Evolutionary conservation across 2,113 vertebrate genomes (phyloP), one percentile per base, ranked within the genome.

Genomic region (Synchiropus splendidus): DNA sequence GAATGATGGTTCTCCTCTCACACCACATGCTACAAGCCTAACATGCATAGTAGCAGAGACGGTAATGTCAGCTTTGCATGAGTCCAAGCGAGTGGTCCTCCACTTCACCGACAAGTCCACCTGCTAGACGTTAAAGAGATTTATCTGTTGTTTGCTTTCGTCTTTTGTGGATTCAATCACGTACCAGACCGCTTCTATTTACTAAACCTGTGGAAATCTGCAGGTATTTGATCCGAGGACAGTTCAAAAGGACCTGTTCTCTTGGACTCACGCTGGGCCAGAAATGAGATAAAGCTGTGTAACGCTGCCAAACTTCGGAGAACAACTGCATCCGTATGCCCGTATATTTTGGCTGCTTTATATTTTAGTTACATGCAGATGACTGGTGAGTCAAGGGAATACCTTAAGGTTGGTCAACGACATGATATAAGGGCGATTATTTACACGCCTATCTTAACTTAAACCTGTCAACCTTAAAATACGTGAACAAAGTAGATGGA

Each of bases 81-180:
- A 39, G 8, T 5, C 21, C 21, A 27, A 27, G 21, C 21, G 4
- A 27, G 21, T 5, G 21, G 21, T 27, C 21, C 21, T 27, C 21
- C 21, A 27, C 21, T 27, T 27, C 21, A 10, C 45, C 54, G 42
- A 58, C 49, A 31, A 49, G 10, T 47, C 39, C 56, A 63, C 63
- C 66, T 75, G 71, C 52, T 72, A 50, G 11, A 64, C 33, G 46
- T 69, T 79, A 70, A 49, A 14, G 16, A 66, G 46, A 51, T 56
- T 18, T 53, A 2, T 54, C 16, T 38, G 16, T 43, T 74, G 51
- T 64, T 69, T 50, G 52, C 45, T 1, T 54, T 63, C 60, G 43
- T 36, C 52, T 65, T 46, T 46, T 30, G 31, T 18, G 18, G 36
- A 61, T 59, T 63, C 31, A 43, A n/a, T 51, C 40, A 51, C 54